A percentile compares a stretch with the other conserved stretches of the same genome.
Conservation (phyloP, 2,888 invertebrate species). For the Buathra laborator region DNA sequence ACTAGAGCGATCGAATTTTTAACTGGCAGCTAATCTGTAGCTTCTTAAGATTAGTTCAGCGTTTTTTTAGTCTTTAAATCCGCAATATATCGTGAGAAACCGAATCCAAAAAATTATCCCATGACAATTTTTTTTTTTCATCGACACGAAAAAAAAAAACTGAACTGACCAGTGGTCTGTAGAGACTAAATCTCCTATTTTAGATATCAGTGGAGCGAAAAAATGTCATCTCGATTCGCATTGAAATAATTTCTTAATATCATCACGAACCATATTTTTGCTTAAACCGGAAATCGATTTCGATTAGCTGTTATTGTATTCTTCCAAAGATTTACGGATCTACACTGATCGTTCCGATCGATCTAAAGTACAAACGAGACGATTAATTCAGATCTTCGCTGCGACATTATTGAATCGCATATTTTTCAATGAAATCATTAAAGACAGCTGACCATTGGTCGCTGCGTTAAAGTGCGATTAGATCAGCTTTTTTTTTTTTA, state of each 20-base stretch:
- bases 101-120: not conserved
- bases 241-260: too few relatives aligned
- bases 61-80: constrained; percentile 27
- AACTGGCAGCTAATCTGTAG: constrained; percentile 44
- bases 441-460: constrained; percentile 11
- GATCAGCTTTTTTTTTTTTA: not conserved
- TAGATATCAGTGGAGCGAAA: too few relatives aligned
- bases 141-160: not conserved
- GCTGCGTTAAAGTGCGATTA: not conserved
- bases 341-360: not conserved
- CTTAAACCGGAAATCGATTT: not conserved
- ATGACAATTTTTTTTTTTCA: constrained; percentile 28
- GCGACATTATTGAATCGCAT: not conserved
- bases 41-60: constrained; percentile 45
- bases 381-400: not conserved
- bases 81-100: constrained; percentile 47
- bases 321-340: not conserved
- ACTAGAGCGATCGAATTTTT: constrained; percentile 1
- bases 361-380: not conserved
- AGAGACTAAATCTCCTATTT: too few relatives aligned
- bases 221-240: too few relatives aligned
- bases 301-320: not conserved
- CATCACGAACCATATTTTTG: too few relatives aligned
- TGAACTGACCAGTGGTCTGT: too few relatives aligned
- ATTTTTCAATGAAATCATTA: constrained; percentile 18